Base-by-base conservation (phyloP, 2,113 vertebrate genomes). In the Dendrocopos noguchii region DNA sequence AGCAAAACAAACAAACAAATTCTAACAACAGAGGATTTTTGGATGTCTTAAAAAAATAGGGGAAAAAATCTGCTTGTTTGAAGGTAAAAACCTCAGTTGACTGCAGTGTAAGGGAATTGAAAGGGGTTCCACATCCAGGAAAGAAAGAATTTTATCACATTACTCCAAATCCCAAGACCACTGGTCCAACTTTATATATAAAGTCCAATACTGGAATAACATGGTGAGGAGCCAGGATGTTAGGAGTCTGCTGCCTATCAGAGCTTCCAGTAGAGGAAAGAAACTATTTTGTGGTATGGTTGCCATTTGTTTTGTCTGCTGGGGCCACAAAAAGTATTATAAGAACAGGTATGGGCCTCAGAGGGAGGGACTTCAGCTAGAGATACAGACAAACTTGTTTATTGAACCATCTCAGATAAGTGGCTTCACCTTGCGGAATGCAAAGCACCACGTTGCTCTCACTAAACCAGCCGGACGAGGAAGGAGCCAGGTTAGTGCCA, bases 271-370 rank as follows among this genome's bases (percentile, higher is more conserved):
- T 22, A 55, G 46, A 67, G 15, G 31, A 72, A 89, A 73, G 29
- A 68, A 70, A 47, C 11, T 25, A 70, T 57, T 68, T 3, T 61
- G 27, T 68, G 57, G 28, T 50, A 20, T 61, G 88, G 88, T 47
- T 77, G 36, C 29, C 67, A 50, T 19, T 64, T 42, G 22, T 76
- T 92, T 78, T 87, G 75, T 81, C 84, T 87, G 64, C 74, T 57
- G 81, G 64, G 79, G 89, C 78, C 77, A 87, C 2, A 0, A 63
- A 77, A 94, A 91, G 39, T 47, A 73, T 42, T 3, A 13, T 52
- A 73, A 79, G 44, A 42, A 83, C 0, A 1, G 27, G 12, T 28
- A 52, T 2, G 7, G 88, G 55, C 71, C 80, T 92, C 66, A 70
- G 47, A 84, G 33, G 27, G 52, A 77, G 18, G 68, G 76, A 87